These are phyloP conservation scores for Chaetorhynchus papuensis DNA, from an alignment of 2,113 vertebrate genomes.

Conservation along the genomic window DNA sequence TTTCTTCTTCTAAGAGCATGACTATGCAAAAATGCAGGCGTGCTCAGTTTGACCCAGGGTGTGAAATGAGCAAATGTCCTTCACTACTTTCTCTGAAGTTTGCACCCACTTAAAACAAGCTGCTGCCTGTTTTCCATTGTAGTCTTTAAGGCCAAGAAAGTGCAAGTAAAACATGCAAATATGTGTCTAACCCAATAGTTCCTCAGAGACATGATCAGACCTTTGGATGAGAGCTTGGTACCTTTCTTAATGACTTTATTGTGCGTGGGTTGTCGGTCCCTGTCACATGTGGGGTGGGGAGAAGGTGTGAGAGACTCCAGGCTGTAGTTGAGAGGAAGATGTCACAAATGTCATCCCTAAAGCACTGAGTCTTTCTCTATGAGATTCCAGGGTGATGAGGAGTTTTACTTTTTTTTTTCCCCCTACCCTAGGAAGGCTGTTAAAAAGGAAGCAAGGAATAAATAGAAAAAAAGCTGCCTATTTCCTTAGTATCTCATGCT, in stretches of 20 bases:
- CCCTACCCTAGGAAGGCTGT: background rate
- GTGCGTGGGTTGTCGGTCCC: background rate
- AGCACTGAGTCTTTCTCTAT: background rate
- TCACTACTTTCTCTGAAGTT: background rate
- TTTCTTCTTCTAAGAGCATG: background rate
- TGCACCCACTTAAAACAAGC: background rate
- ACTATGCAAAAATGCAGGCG: background rate
- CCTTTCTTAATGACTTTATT: background rate
- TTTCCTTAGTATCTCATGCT: background rate
- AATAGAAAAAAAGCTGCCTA: background rate
- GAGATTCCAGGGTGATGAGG: background rate
- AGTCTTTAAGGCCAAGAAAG: background rate
- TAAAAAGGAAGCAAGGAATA: background rate
- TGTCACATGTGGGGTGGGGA: rapidly evolving
- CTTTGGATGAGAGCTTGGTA: background rate
- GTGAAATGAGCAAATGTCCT: background rate
- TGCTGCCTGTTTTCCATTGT: background rate
- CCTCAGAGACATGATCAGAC: background rate
- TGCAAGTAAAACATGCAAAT: background rate
- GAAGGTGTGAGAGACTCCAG: background rate
- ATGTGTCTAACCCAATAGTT: background rate
- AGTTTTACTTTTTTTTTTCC: background rate
- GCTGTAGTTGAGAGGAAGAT: background rate
- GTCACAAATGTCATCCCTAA: background rate
- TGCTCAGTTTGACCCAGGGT: background rate